A percentile compares a stretch with the other conserved stretches of the same genome.
Conservation (phyloP, 2,797 vertebrate genomes). For the Alca torda region DNA sequence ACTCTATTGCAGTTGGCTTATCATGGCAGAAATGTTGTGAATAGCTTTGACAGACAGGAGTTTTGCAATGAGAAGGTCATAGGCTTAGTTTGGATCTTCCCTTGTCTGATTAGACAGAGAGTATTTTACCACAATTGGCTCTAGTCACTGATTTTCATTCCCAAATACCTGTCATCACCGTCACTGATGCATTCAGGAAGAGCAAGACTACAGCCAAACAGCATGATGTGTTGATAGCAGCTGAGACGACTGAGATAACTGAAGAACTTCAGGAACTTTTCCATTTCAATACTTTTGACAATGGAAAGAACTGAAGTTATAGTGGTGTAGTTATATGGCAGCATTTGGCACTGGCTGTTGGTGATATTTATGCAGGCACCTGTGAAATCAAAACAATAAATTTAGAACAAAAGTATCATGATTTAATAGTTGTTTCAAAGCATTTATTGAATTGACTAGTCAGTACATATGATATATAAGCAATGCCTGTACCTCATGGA, state of each 20-base stretch:
- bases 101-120: slow-evolving; percentile 28
- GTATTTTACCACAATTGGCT: slow-evolving; percentile 25
- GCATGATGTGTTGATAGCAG: slow-evolving; percentile 94
- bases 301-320: slow-evolving; percentile 77
- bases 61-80: neutral
- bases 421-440: neutral
- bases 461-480: neutral
- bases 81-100: neutral
- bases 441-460: neutral
- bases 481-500: neutral
- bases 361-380: slow-evolving; percentile 84
- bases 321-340: slow-evolving; percentile 88
- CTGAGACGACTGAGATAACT: slow-evolving; percentile 87
- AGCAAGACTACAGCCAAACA: slow-evolving; percentile 91
- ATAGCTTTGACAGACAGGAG: neutral
- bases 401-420: slow-evolving; percentile 23
- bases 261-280: slow-evolving; percentile 92
- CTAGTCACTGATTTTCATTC: slow-evolving; percentile 33
- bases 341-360: slow-evolving; percentile 88
- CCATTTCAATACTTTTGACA: slow-evolving; percentile 84
- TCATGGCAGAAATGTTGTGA: neutral
- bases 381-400: slow-evolving; percentile 69
- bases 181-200: slow-evolving; percentile 86
- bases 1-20: neutral
- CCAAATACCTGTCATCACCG: slow-evolving; percentile 82